These are phyloP conservation scores for Netelia melanura DNA, from an alignment of 2,888 invertebrate genomes.

Conservation along the genomic window DNA sequence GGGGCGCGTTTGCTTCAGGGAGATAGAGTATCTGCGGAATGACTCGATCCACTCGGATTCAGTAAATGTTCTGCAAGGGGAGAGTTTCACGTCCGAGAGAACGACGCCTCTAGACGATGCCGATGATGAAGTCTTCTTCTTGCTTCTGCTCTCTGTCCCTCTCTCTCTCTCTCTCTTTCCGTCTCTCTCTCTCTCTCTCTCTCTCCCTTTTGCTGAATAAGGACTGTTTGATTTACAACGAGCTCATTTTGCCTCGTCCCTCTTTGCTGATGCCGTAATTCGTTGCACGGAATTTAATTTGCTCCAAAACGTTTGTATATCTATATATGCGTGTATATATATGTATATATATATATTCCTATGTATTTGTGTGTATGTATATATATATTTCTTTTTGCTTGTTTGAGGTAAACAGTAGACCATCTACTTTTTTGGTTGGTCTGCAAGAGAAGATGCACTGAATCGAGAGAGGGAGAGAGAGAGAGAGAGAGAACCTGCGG, in stretches of 20 bases:
- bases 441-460: conserved; percentile 14
- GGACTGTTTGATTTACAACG: conserved; percentile 77
- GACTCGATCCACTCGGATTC: conserved; percentile 68
- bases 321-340: conserved; percentile 34
- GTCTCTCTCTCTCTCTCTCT: background rate
- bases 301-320: conserved; percentile 63
- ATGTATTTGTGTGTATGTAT: background rate
- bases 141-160: background rate
- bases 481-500: conserved; percentile 12
- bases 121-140: conserved; percentile 46
- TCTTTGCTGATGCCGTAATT: conserved; percentile 70
- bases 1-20: conserved; percentile 44
- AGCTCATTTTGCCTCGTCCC: conserved; percentile 55
- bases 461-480: conserved; percentile 8
- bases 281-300: conserved; percentile 78
- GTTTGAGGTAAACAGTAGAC: conserved; percentile 11
- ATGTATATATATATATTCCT: conserved; percentile 24
- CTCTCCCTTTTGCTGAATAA: conserved; percentile 62
- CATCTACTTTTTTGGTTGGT: conserved; percentile 40
- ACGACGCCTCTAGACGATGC: conserved; percentile 32
- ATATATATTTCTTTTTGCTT: background rate
- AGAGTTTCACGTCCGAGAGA: conserved; percentile 32
- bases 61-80: conserved; percentile 49
- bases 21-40: conserved; percentile 65
- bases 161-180: conserved; percentile 20